Evolutionary conservation across 92 coral and sea anemone species (phyloP), one percentile per base, ranked within the genome.

Genomic region (Paramuricea clavata): DNA sequence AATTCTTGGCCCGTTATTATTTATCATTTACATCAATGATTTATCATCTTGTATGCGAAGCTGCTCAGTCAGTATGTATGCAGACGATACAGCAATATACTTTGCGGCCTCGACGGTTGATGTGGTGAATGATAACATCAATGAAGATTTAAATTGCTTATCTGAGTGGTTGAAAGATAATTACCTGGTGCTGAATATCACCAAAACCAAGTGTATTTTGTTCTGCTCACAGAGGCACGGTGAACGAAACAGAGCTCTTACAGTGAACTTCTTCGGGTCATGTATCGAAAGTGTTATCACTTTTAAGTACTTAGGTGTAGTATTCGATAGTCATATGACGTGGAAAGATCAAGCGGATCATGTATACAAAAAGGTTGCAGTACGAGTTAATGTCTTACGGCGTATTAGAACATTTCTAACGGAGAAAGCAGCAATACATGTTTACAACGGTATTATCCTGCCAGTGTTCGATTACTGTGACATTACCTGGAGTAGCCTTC

Each of bases 61-160:
- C 85, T 32, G 76, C 76, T 70, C 76, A 70, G 85, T 86, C 26
- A 86, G 78, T 41, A 77, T 78, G 78, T 86, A 86, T 25, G 89
- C 85, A 21, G 89, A 86, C 2, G 85, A 80, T 35, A 70, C 76
- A 54, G 85, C 27, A n/a, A 50, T 77, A 44, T 77, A 77, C 61
- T 50, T 43, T 49, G 72, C 62, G 39, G 83, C 22, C 34, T 25
- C 70, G 10, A 59, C 85, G 22, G 78, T 80, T 57, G 47, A 85
- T 13, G 77, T 3, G 27, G 54, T 65, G 43, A 78, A 61, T 31
- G 47, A 35, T 35, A 52, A 41, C 78, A 65, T 86, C 15, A 86
- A 78, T 49, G 49, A 78, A 64, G 89, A 86, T 33, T 74, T 86
- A 28, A 34, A 60, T 9, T 52, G 78, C 68, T 68, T 86, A 68